phyloP scores from a whole-genome alignment of 1,140 invertebrate species.

The Hyphantria cunea region DNA sequence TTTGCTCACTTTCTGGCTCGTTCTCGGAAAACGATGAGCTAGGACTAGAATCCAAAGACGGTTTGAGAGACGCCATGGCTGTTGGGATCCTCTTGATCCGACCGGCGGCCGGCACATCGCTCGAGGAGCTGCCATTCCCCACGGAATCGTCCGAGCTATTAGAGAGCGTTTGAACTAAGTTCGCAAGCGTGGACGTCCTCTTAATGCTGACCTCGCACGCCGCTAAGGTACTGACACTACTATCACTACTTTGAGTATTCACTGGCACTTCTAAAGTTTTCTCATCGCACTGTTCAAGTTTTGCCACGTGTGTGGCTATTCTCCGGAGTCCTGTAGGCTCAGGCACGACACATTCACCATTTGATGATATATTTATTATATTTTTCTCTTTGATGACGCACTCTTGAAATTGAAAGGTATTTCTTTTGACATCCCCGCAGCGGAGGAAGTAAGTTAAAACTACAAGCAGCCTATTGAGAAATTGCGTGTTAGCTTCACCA shows the following conservation, averaged over 20 bases:
- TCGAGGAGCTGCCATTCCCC: slow-evolving; percentile 26
- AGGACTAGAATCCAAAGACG: slow-evolving; percentile 59
- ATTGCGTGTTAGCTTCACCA: slow-evolving; percentile 85
- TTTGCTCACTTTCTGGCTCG: slow-evolving; percentile 56
- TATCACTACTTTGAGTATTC: slow-evolving; percentile 56
- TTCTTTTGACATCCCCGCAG: slow-evolving; percentile 86
- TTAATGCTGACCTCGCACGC: slow-evolving; percentile 57
- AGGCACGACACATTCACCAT: slow-evolving; percentile 28
- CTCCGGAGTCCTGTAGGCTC: slow-evolving; percentile 32
- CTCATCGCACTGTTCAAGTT: slow-evolving; percentile 31
- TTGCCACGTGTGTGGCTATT: slow-evolving; percentile 36
- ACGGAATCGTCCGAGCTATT: slow-evolving; percentile 44
- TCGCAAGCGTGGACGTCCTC: slow-evolving; percentile 60
- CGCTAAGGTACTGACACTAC: slow-evolving; percentile 57
- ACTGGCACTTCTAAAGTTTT: slow-evolving; percentile 53
- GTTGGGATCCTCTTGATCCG: slow-evolving; percentile 58
- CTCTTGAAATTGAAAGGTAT: slow-evolving; percentile 56
- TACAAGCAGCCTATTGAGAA: slow-evolving; percentile 85
- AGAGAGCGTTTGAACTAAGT: slow-evolving; percentile 68
- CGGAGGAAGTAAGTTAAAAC: slow-evolving; percentile 93
- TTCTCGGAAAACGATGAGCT: slow-evolving; percentile 55
- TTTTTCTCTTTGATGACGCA: slow-evolving; percentile 50
- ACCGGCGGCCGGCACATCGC: slow-evolving; percentile 28
- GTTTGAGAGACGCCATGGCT: slow-evolving; percentile 51
- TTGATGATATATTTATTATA: slow-evolving; percentile 44